Base-by-base conservation (phyloP, 2,888 invertebrate genomes). In the Clunio marinus region DNA sequence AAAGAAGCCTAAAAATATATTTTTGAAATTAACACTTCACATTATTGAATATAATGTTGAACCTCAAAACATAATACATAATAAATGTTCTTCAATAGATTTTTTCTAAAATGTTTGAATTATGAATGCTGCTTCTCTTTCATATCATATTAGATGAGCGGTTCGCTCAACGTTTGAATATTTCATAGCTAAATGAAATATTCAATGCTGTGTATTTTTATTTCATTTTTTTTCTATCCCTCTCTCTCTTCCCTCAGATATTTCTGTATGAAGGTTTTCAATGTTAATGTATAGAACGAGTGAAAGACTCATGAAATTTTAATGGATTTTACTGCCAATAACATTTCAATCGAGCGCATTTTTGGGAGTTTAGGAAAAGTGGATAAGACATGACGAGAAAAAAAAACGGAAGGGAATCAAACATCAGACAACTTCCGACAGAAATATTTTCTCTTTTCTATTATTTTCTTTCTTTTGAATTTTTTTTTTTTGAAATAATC, bases 71-170 rank as follows among this genome's bases (percentile, higher is more conserved):
- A 51, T n/a, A 20, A 17, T 51, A 22, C n/a, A 51, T 51, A 51
- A 51, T 51, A 51, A 51, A 51, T 51, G n/a, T 15, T 20, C 20
- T 51, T 22, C 51, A 17, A 51, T 51, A 51, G 51, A 51, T 17
- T 51, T 51, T n/a, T 51, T 51, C 51, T 51, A 51, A 51, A 51
- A 51, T 51, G 51, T 22, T 51, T 51, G 22, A 51, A 51, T 51
- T 51, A 51, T 51, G 17, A 17, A 51, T 51, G 2, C n/a, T 17
- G 17, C 51, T 20, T 41, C 10, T 10, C 10, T 51, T n/a, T n/a
- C n/a, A n/a, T n/a, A n/a, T n/a, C 51, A 20, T 17, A 51, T 51
- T 51, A 51, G 51, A 51, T 17, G 51, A 22, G 51, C 17, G 20
- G 20, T 17, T 20, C 51, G 51, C 51, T 51, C 51, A 17, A 10